Conservation (phyloP, 2,797 vertebrate genomes). For the Thunnus albacares region DNA sequence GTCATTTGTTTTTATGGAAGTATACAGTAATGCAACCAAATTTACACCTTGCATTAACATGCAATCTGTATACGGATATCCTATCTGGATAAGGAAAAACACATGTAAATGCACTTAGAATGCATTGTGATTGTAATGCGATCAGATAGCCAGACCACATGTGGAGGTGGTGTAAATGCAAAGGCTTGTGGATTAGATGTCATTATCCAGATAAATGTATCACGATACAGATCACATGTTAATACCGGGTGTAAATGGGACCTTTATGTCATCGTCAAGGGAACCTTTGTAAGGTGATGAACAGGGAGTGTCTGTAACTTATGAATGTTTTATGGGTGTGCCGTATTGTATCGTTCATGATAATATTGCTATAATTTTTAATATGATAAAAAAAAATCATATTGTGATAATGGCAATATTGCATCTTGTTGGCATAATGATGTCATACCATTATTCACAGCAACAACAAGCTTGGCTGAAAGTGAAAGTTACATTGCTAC, state of each 20-base stretch:
- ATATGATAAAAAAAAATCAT: too few species aligned
- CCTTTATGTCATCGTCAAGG: not conserved
- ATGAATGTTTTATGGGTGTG: not conserved
- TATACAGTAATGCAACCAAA: not conserved
- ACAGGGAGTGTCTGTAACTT: not conserved
- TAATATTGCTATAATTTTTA: too few species aligned
- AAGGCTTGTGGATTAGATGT: not conserved
- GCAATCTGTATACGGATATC: too few species aligned
- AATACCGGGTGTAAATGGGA: not conserved
- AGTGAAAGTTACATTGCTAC: too few species aligned
- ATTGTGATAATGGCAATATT: too few species aligned
- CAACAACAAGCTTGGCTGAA: too few species aligned
- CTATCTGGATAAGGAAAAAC: too few species aligned
- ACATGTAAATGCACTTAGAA: too few species aligned
- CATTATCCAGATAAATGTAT: not conserved
- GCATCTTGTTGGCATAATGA: too few species aligned
- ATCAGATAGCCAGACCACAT: not conserved
- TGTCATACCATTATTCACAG: too few species aligned
- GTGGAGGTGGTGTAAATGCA: not conserved
- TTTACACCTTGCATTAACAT: not conserved
- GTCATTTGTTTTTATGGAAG: slow-evolving; percentile 3
- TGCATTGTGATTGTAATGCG: not conserved
- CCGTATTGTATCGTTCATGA: too few species aligned
- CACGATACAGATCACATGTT: not conserved
- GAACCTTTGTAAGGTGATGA: slow-evolving; percentile 14